These are phyloP conservation scores for Acanthococcus lagerstroemiae DNA, from an alignment of 2,888 invertebrate species.

Conservation along the genomic window DNA sequence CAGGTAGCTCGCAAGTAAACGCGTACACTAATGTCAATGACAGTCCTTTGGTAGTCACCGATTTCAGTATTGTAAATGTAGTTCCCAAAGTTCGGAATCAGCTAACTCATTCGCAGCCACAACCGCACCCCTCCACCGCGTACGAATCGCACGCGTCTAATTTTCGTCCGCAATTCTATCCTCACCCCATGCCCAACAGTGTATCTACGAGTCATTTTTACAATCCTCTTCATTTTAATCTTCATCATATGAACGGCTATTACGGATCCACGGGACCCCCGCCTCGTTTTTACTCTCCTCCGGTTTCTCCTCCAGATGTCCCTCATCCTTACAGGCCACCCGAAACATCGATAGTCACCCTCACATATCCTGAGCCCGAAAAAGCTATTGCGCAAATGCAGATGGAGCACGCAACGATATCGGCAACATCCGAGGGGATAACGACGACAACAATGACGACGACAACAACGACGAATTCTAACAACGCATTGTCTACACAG, in stretches of 20 bases:
- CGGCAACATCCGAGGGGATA: background rate
- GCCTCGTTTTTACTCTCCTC: background rate
- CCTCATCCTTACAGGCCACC: conserved; percentile 1
- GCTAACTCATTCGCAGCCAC: too few species aligned
- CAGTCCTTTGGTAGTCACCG: background rate
- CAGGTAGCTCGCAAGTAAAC: conserved; percentile 12
- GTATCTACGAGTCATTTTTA: background rate
- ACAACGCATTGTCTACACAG: too few species aligned
- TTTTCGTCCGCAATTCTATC: background rate
- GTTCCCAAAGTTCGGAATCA: background rate
- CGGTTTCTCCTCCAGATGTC: background rate
- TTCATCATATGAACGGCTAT: conserved; percentile 1
- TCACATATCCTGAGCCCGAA: conserved; percentile 20
- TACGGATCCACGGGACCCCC: conserved; percentile 7
- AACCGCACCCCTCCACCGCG: background rate
- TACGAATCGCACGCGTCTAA: background rate
- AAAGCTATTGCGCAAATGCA: background rate
- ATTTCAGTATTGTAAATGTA: conserved; percentile 18
- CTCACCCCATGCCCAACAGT: background rate
- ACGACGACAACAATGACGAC: background rate
- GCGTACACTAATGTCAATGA: conserved; percentile 7
- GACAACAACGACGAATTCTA: background rate
- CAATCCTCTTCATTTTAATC: conserved; percentile 11
- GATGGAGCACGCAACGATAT: too few species aligned
- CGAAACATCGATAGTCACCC: conserved; percentile 22